Conservation (phyloP, 2,888 invertebrate species). For the Neelides folsomi region DNA sequence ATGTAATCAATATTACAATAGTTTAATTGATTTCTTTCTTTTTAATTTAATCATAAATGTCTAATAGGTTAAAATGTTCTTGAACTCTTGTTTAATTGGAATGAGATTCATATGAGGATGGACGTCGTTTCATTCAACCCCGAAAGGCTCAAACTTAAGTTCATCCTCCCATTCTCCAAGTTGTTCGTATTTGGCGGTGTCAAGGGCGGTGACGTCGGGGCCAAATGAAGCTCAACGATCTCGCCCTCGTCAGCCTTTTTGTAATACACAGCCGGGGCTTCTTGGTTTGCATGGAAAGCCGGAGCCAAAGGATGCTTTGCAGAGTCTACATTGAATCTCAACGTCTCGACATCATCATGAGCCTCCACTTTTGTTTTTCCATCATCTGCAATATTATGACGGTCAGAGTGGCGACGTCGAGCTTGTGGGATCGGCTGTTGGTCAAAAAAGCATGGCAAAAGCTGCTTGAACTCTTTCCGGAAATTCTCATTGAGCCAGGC, state of each 20-base stretch:
- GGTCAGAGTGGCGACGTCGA: constrained; percentile 42
- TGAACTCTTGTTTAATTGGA: too few relatives aligned
- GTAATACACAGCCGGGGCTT: background rate
- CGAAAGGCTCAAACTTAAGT: too few relatives aligned
- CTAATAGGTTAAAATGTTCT: too few relatives aligned
- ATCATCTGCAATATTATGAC: constrained; percentile 32
- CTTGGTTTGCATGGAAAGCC: background rate
- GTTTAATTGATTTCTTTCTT: too few relatives aligned
- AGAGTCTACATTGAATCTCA: background rate
- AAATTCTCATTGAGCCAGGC: constrained; percentile 94
- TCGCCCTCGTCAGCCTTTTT: background rate
- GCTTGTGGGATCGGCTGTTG: constrained; percentile 6
- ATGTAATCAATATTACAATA: too few relatives aligned
- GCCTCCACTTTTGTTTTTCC: background rate
- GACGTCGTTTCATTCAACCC: too few relatives aligned
- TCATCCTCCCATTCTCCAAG: too few relatives aligned
- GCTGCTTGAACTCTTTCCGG: constrained; percentile 72
- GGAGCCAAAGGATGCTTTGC: background rate
- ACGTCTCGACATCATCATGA: background rate
- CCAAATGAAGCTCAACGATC: too few relatives aligned
- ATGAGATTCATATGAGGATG: too few relatives aligned
- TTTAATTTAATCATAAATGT: too few relatives aligned
- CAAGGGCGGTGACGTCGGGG: too few relatives aligned
- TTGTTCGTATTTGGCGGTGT: too few relatives aligned
- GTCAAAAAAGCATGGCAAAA: constrained; percentile 49